Evolutionary conservation across 2,113 vertebrate genomes (phyloP), one percentile per base, ranked within the genome.

Genomic region (Corythornis vintsioides): DNA sequence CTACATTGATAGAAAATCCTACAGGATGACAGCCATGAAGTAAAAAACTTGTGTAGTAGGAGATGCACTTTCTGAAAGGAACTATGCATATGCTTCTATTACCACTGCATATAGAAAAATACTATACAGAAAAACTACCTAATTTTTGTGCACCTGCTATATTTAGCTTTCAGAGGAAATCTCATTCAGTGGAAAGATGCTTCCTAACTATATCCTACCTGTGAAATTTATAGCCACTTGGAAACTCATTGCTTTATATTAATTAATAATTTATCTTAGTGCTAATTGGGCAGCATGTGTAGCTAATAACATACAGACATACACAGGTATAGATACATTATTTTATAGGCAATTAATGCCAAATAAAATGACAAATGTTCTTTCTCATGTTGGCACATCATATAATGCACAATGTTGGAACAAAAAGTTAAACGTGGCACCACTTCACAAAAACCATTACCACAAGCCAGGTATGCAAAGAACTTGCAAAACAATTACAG

Each of bases 341-440:
- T 88, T 89, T 92, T 66, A 89, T n/a, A 78, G 31, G 43, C 35
- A 83, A 92, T 63, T 93, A 79, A 85, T 71, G 84, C 16, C 64
- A 95, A 83, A 48, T 84, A 57, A 95, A 79, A 71, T 28, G 43
- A 80, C 17, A 40, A 28, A 77, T 47, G n/a, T 59, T 94, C 50
- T 89, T 90, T 79, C 92, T 96, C 29, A 76, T 65, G 28, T 88
- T 52, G 48, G 72, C n/a, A 96, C 42, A 86, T 89, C 47, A 81
- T 61, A 92, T 52, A 93, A 70, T 53, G 73, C 67, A 95, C 60
- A 88, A 50, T 25, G 61, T 38, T 82, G 67, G 66, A 95, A 96
- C 14, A 76, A 72, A 91, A 94, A 75, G 40, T 47, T 64, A 78
- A 40, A 75, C 3, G 4, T 66, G 74, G 56, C 50, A 86, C 15